These are phyloP conservation scores for Petromus typicus DNA, from an alignment of 2,113 vertebrate genomes.

Conservation along the genomic window DNA sequence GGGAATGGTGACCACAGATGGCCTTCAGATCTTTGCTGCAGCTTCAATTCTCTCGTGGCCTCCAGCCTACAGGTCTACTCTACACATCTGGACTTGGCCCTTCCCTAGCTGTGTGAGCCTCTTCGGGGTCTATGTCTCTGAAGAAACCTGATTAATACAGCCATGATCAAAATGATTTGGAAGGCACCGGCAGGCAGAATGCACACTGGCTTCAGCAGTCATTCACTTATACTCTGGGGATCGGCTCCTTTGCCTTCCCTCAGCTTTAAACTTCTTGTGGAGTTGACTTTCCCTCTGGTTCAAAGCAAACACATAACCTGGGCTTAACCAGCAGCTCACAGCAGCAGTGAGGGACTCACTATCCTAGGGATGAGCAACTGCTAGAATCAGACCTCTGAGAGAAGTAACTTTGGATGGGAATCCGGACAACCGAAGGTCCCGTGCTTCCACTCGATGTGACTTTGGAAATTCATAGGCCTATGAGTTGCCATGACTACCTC, in stretches of 20 bases:
- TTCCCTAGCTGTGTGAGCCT: background rate
- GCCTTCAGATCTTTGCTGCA: background rate
- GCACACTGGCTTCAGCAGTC: background rate
- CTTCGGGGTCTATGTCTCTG: background rate
- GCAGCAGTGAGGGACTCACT: background rate
- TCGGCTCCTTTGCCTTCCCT: background rate
- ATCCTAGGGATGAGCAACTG: background rate
- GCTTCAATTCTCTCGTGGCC: background rate
- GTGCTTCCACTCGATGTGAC: background rate
- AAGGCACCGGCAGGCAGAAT: background rate
- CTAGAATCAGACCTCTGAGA: background rate
- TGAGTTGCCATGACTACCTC: background rate
- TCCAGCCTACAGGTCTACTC: background rate
- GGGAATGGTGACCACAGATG: background rate
- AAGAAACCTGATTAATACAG: background rate
- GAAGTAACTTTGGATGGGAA: background rate
- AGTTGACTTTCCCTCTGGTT: background rate
- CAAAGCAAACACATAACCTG: background rate
- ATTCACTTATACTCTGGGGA: background rate
- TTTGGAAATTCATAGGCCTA: background rate
- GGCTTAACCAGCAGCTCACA: background rate
- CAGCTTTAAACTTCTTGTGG: background rate
- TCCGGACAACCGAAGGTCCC: background rate
- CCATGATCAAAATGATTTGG: background rate
- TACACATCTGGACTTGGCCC: background rate